Evolutionary conservation across 2,113 vertebrate species (phyloP), one percentile per base, ranked within the genome.

Genomic region (Hippocampus mohnikei): DNA sequence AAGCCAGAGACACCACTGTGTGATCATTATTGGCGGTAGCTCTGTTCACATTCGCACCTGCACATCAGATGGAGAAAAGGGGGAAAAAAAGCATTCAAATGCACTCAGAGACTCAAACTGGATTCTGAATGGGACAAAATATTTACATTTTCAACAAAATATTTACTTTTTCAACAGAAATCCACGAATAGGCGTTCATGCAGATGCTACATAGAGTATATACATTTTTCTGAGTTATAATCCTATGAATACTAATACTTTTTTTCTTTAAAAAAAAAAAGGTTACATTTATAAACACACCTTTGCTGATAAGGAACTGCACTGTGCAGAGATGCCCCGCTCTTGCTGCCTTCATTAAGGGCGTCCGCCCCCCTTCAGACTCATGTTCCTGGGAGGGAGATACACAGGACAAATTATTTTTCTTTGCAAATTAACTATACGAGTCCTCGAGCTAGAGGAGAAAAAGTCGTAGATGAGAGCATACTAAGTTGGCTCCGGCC

Each of bases 221-320:
- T 46, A 44, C 42, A 5, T 46, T 33, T 60, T 25, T 21, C 29
- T 60, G 6, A 60, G 8, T 29, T 5, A 33, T 33, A 33, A 16
- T 61, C 33, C 33, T 37, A 37, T 37, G 5, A 37, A 37, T 37
- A 37, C 5, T 6, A 37, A 21, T 52, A 20, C 16, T 6, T 52
- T 21, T 62, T 29, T 23, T 20, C 21, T 63, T 23, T 11, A 63
- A 63, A 25, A 8, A 1, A 15, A 12, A 33, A 25, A 3, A 41
- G 5, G 15, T 13, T 65, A 33, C 2, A 8, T 3, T 8, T 2
- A 15, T 61, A 11, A 53, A 42, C 79, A 0, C 41, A 91, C 96
- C 96, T 98, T 98, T 99, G 91, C 96, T 98, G 90, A 98, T 98
- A 75, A 99, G 94, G 89, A 99, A 99, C 86, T 99, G 97, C 75